phyloP scores from a whole-genome alignment of 2,888 invertebrate species.

The Lasioglossum lativentre region DNA sequence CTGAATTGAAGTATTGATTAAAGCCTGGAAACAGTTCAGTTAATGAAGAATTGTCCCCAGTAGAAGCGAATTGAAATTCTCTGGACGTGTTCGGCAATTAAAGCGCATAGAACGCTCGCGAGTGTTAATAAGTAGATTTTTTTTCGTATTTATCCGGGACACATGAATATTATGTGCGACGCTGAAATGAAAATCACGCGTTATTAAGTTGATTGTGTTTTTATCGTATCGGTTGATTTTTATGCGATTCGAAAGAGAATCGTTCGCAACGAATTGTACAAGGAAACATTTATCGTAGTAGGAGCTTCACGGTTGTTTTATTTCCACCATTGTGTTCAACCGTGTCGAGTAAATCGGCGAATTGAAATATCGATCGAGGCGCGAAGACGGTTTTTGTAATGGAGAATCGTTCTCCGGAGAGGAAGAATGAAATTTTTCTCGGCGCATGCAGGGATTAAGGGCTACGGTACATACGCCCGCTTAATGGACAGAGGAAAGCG shows the following conservation, averaged over 20 bases:
- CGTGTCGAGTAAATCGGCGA: neutral
- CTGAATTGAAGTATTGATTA: neutral
- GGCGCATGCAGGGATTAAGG: neutral
- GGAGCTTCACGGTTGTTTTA: neutral
- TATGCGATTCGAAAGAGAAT: neutral
- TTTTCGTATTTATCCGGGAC: neutral
- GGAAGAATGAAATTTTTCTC: neutral
- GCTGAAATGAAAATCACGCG: neutral
- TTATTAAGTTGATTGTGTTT: neutral
- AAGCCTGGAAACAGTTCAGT: neutral
- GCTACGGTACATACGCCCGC: slow-evolving; percentile 13
- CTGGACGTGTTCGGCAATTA: neutral
- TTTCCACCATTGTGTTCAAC: neutral
- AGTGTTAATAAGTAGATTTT: neutral
- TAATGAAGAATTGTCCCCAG: neutral
- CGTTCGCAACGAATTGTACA: neutral
- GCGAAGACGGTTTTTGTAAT: neutral
- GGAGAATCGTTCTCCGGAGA: neutral
- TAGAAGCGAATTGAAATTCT: neutral
- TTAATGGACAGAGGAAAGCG: slow-evolving; percentile 32
- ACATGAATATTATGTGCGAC: neutral
- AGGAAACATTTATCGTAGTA: neutral
- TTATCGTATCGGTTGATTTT: neutral
- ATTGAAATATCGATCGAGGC: neutral
- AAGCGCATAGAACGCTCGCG: neutral